Evolutionary conservation across 2,113 vertebrate genomes (phyloP).

Genomic region (Syrrhaptes paradoxus): DNA sequence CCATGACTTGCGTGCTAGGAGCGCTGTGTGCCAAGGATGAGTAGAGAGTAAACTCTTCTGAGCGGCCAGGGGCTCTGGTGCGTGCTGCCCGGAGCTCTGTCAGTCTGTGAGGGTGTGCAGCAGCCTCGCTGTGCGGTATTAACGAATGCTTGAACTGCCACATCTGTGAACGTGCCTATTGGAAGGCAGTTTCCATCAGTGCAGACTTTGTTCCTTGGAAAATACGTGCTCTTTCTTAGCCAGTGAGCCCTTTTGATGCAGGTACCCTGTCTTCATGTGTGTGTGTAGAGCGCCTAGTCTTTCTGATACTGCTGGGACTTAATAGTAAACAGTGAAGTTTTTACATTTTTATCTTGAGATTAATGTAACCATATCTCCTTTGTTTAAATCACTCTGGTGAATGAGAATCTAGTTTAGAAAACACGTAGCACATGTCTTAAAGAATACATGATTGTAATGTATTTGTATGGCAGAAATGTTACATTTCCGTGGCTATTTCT

Average conservation of each 20-base stretch:
- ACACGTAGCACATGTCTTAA: background rate
- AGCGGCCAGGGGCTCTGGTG: rapidly evolving
- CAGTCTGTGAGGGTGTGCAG: background rate
- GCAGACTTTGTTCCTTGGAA: background rate
- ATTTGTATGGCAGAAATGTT: background rate
- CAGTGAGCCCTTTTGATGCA: background rate
- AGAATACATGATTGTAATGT: background rate
- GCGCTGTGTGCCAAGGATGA: rapidly evolving
- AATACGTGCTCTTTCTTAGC: background rate
- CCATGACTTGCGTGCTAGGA: rapidly evolving
- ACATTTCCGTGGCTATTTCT: background rate
- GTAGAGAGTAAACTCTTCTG: background rate
- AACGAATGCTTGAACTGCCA: background rate
- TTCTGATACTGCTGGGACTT: constrained; percentile 2
- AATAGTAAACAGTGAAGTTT: constrained; percentile 33
- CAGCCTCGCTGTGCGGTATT: background rate
- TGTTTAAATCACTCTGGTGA: constrained; percentile 9
- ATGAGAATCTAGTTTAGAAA: constrained; percentile 31
- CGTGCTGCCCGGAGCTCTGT: background rate
- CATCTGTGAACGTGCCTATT: rapidly evolving
- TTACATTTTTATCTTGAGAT: constrained; percentile 36
- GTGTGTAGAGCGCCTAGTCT: background rate
- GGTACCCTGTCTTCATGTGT: background rate
- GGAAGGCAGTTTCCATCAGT: background rate
- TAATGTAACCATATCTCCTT: constrained; percentile 38